Base-by-base conservation (phyloP, 1,140 invertebrate species). In the Paramacrobiotus metropolitanus region DNA sequence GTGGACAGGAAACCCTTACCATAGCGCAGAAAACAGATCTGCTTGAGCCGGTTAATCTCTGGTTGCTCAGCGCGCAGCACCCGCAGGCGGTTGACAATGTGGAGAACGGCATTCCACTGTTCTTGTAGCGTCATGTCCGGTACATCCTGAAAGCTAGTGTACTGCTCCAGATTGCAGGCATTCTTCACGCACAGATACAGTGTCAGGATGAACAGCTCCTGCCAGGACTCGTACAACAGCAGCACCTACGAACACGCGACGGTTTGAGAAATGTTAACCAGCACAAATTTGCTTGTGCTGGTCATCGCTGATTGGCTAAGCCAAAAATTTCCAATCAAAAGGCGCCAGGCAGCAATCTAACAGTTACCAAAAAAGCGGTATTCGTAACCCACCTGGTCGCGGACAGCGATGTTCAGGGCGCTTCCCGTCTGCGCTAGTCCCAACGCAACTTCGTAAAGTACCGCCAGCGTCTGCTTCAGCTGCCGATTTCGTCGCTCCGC, bases 151-250 rank as follows among this genome's bases (percentile, higher is more conserved):
- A 18, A 55, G 48, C 9, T 4, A 18, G 4, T 28, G 48, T n/a
- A n/a, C n/a, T n/a, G n/a, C n/a, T n/a, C n/a, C 48, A 4, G 48
- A 24, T 18, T 55, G 4, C 4, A 24, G 4, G 48, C 4, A 55
- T 9, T 55, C 4, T 24, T 9, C 48, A 55, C 9, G 9, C 24
- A 18, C 4, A 18, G 9, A 24, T 18, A 55, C 4, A 55, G 48
- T 18, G 9, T 24, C 9, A 55, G 4, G 4, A 55, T 9, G 48
- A 55, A 55, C 24, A 55, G 24, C 24, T 55, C 48, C 9, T 55
- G 48, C 48, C 48, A 55, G 4, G 48, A 55, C 48, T 55, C 48
- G 48, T 55, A 55, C 48, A 55, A 24, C 48, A 55, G 48, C 24
- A 55, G 48, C 9, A 55, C 24, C 48, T 55, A 24, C 4, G 24